Base-by-base conservation (phyloP, 2,797 vertebrate species). In the Rhyacichthys aspro region DNA sequence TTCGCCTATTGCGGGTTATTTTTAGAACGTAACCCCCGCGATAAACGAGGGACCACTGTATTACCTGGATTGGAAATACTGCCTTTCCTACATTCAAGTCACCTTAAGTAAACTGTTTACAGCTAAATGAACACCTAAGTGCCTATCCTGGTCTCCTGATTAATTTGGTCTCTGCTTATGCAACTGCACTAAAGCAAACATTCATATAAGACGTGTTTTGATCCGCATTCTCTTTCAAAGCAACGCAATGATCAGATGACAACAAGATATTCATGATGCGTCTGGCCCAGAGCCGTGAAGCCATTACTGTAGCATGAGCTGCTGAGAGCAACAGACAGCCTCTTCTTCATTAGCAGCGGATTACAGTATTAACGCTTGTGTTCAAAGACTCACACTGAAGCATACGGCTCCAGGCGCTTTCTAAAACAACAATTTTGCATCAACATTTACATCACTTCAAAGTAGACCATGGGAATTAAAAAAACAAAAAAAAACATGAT, bases 281-380 rank as follows among this genome's bases (percentile, higher is more conserved):
- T 76, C 81, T 74, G 41, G 72, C 82, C 74, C 47, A 32, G 37
- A 71, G 82, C 64, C 14, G 28, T 33, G 19, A 28, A 28, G 63
- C 36, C 46, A 17, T 54, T 70, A 73, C 33, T 67, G 78, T 70
- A 74, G 76, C 81, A 65, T 83, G 62, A 84, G 41, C 23, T 19
- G 63, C 70, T 68, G 55, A 70, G 54, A 9, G 45, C 58, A 39
- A 65, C 49, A 45, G 47, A 52, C 19, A 67, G 36, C 44, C 43
- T 23, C 53, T 23, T 67, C 72, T 69, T 72, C 65, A 73, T 82
- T 77, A 73, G 64, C 48, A 62, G 34, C 33, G 36, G 55, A 70
- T 82, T 59, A 49, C 55, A 60, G 36, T 49, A 55, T 43, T 42
- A 61, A 68, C 52, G 56, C 19, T 16, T 36, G 39, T 50, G 52